Evolutionary conservation across 2,888 invertebrate species (phyloP), one percentile per base, ranked within the genome.

Genomic region (Phragmatobia fuliginosa): DNA sequence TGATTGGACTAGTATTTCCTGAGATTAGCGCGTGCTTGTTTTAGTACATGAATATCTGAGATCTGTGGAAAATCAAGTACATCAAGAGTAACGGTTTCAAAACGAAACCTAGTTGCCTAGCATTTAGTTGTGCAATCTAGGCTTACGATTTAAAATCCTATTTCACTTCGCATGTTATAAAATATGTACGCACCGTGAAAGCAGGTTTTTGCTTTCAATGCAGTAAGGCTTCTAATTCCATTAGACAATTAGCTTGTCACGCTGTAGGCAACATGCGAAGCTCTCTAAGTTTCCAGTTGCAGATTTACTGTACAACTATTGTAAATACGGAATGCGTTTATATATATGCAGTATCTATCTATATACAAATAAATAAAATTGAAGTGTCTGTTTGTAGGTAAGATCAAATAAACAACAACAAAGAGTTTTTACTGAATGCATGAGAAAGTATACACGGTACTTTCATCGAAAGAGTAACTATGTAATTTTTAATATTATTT

Each of bases 201-300:
- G 1, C 32, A 56, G 59, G 36, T 45, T 73, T 71, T 67, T 68
- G 56, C 28, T 28, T 64, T 1, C 56, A 10, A 56, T 56, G 32
- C 67, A 33, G 67, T 75, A 80, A 56, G 81, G 82, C 68, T 82
- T 82, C 81, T 83, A 83, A 82, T 72, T 59, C 45, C 36, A 73
- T 82, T 83, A 83, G 63, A 25, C 33, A 59, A 79, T 81, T 79
- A 83, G 52, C 38, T 31, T 60, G 72, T 75, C 77, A 72, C 36
- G 31, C 45, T 52, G 62, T 68, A 73, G 63, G 72, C 74, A 68
- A 72, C 56, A 60, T 67, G 66, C n/a, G 80, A 82, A 83, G 73
- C 76, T 64, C 16, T 70, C 72, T 25, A 67, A 65, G 18, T 62
- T 52, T 14, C 11, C 11, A 18, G 66, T 60, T 77, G 70, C 76